Percentiles rank a stretch among this genome's conserved stretches.
Evolutionary conservation across 2,113 vertebrate genomes (phyloP).

Genomic region (Solenodon paradoxus): DNA sequence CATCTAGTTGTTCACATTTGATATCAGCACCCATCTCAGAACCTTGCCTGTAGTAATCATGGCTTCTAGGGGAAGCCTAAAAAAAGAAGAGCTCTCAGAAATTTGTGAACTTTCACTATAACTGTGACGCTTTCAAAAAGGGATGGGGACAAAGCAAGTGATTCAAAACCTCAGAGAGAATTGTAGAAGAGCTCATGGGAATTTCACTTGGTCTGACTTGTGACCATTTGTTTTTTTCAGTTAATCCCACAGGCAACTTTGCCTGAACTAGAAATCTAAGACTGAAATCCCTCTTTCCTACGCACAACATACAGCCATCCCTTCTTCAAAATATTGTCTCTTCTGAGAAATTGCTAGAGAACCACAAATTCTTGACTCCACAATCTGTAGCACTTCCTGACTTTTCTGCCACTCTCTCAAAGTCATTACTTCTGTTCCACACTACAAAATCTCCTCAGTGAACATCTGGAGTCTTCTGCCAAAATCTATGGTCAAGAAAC

Average conservation of each 20-base stretch:
- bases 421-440: neutral
- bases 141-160: neutral
- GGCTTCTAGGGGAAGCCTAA: neutral
- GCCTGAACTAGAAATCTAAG: neutral
- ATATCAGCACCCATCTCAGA: neutral
- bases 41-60: neutral
- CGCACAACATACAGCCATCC: neutral
- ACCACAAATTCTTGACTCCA: fast-evolving
- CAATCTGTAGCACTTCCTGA: neutral
- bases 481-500: neutral
- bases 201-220: neutral
- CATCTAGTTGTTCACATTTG: neutral
- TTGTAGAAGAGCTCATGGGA: neutral
- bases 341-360: neutral
- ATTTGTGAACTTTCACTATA: neutral
- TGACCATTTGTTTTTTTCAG: neutral
- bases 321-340: neutral
- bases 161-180: neutral
- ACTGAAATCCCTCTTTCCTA: neutral
- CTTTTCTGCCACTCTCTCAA: neutral
- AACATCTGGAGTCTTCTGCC: neutral
- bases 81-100: neutral
- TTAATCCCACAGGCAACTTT: neutral
- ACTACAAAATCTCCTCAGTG: neutral
- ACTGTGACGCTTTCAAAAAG: neutral